Base-by-base conservation (phyloP, 92 coral and sea anemone species). In the Porites lobata region DNA sequence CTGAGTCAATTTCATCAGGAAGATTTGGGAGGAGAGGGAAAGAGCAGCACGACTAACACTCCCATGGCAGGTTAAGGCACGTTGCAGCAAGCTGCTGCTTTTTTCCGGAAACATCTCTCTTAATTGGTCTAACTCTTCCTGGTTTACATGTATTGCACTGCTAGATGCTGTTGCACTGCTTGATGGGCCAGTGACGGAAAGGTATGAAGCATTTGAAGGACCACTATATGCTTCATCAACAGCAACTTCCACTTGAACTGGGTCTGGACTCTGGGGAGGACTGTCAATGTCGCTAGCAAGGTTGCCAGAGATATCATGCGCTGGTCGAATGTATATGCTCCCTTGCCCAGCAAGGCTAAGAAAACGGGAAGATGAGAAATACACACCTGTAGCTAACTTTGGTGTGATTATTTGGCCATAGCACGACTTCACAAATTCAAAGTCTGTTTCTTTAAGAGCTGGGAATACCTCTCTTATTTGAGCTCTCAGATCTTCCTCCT, bases 301-400 rank as follows among this genome's bases (percentile, higher is more conserved):
- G 57, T 11, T 54, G 11, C 69, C 78, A 69, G 86, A 82, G 68
- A 82, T 64, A 68, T 92, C 94, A 13, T 70, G 19, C 72, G 79
- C 82, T 92, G 90, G 85, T 72, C 77, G 90, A 72, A 89, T 76
- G 82, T 89, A 85, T 51, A 85, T 76, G 64, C 90, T 69, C 22
- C 90, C 95, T 76, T 92, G 90, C n/a, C 92, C 89, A 66, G 90
- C 77, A 79, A 88, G 84, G 85, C 88, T 83, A 19, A 89, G 80
- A 71, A 89, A 85, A 32, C 91, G 85, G 12, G 85, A 72, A 81
- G 88, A 89, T 78, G 92, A 78, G 67, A 84, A 85, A 38, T 80
- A 47, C 63, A 77, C 89, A 79, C 90, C 88, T 52, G 65, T 61
- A 65, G 89, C 92, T 64, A 92, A 74, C 82, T 88, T 92, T 65